A percentile compares a stretch with the other conserved stretches of the same genome.
These are phyloP conservation scores for Grapholita molesta DNA, from an alignment of 1,140 invertebrate genomes.

Conservation along the genomic window DNA sequence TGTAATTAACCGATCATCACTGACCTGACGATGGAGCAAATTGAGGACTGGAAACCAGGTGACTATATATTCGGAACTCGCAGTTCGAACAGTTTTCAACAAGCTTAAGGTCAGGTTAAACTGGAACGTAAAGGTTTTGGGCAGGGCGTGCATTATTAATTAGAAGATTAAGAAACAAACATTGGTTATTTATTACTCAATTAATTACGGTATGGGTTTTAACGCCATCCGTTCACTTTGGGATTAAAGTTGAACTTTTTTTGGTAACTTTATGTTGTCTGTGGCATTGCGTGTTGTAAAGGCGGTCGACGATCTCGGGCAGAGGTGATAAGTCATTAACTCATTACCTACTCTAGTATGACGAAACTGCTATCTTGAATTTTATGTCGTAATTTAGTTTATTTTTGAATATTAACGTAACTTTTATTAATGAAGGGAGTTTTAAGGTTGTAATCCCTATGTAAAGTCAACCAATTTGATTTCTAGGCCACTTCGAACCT, in stretches of 20 bases:
- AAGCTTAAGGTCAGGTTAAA: neutral
- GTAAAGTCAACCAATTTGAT: too few species aligned
- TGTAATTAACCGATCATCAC: neutral
- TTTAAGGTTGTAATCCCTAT: too few species aligned
- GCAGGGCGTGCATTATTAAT: neutral
- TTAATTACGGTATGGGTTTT: neutral
- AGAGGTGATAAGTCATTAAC: too few species aligned
- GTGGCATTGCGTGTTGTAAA: neutral
- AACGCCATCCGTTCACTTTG: neutral
- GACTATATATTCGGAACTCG: too few species aligned
- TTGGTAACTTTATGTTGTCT: neutral
- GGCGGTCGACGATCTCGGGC: too few species aligned
- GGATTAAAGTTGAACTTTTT: neutral
- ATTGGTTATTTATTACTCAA: constrained; percentile 5
- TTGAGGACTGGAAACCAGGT: neutral
- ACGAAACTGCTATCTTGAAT: too few species aligned
- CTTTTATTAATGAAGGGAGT: too few species aligned
- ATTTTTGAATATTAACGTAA: too few species aligned
- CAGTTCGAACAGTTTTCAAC: neutral
- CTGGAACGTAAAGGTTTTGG: neutral
- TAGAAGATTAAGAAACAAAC: neutral
- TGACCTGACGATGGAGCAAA: neutral
- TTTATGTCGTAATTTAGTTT: too few species aligned
- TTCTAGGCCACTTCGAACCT: too few species aligned
- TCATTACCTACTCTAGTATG: too few species aligned